Evolutionary conservation across 2,888 invertebrate genomes (phyloP), one percentile per base, ranked within the genome.

Genomic region (Ellobium chinense): DNA sequence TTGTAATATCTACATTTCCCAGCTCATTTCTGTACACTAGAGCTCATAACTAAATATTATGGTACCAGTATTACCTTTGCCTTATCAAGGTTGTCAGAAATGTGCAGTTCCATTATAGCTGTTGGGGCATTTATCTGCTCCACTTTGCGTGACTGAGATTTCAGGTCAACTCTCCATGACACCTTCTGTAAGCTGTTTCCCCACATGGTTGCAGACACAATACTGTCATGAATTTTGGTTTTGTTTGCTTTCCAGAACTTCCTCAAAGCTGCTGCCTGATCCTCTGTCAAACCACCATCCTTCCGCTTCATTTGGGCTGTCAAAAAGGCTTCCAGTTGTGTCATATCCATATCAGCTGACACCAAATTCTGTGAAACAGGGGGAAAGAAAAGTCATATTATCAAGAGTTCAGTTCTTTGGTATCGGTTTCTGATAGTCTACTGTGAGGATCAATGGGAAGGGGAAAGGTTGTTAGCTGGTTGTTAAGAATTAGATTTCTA

Each of bases 81-180:
- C n/a, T 80, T 82, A 37, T 84, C 80, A 12, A 84, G 72, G 70
- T 82, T 84, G 24, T 85, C 82, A 62, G 96, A 95, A 91, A 96
- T 96, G 78, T 97, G 94, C 91, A 95, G 95, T 88, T 96, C 95
- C 90, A 96, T 87, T 36, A 90, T 91, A 31, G 90, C 90, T 29
- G 89, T 86, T 85, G 95, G 95, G 86, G 95, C 93, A 96, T 88
- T 94, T 95, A 12, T 95, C 95, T 91, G 96, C 95, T 90, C 96
- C 90, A 94, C 97, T 86, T 97, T 97, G 96, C 95, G 85, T 95
- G 91, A 97, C 96, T 3, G 96, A 96, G 95, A 93, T 88, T 94
- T 75, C 89, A 91, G 85, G 82, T 92, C 92, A 54, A 92, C 89
- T 84, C 92, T 86, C 92, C 92, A 92, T 4, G 88, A 89, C 63